Conservation (phyloP, 2,888 invertebrate species). For the Pristionchus arcanus region DNA sequence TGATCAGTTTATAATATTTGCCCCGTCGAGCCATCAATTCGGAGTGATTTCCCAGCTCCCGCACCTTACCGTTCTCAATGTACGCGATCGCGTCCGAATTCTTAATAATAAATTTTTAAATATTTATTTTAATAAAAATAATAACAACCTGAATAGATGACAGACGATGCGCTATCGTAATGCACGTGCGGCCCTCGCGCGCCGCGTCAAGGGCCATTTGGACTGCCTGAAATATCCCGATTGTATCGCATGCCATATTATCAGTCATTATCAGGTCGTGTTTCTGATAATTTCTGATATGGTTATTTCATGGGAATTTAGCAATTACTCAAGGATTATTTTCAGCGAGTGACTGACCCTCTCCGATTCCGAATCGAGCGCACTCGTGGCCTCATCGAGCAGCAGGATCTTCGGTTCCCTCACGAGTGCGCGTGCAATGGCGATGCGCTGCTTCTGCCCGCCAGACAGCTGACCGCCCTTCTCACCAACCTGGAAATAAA, state of each 20-base stretch:
- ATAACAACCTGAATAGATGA: constrained; percentile 53
- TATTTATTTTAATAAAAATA: no score
- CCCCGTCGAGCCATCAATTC: constrained; percentile 67
- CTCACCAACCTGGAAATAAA: constrained; percentile 57
- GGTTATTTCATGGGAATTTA: no score
- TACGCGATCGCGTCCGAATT: constrained; percentile 74
- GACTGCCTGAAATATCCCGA: constrained; percentile 37
- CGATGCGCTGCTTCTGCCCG: constrained; percentile 58
- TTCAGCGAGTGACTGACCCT: constrained; percentile 45
- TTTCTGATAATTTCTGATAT: no score
- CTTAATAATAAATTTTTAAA: background rate
- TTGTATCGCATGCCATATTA: no score
- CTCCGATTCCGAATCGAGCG: constrained; percentile 56
- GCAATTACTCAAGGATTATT: no score
- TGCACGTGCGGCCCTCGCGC: constrained; percentile 51
- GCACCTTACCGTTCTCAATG: constrained; percentile 68
- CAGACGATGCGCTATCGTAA: constrained; percentile 52
- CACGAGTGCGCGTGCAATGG: constrained; percentile 56
- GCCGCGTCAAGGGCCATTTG: constrained; percentile 53
- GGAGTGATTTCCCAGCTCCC: constrained; percentile 70
- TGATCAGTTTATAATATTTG: constrained; percentile 66
- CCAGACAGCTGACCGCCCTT: constrained; percentile 58
- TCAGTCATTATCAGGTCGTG: no score
- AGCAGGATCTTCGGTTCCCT: constrained; percentile 56
- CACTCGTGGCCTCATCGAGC: constrained; percentile 57